Base-by-base conservation (phyloP, 2,797 vertebrate species). In the Pristis pectinata region DNA sequence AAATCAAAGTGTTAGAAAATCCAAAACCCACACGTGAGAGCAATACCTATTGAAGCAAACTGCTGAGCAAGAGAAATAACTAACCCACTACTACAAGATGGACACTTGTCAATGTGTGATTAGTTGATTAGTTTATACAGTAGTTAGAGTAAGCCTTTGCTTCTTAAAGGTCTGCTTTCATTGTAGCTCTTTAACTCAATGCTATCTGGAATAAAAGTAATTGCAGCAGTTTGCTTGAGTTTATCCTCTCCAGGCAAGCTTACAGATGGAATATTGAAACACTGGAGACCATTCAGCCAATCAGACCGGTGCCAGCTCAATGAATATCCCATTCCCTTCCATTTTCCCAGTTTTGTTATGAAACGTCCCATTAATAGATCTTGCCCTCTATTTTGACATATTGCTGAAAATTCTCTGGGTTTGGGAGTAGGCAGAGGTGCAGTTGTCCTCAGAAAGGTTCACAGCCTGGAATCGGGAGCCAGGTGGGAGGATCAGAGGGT, bases 1-100 rank as follows among this genome's bases (percentile, higher is more conserved):
- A 79, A 79, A 79, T 79, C n/a, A 79, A 72, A 79, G 77, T 79
- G 77, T 79, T 79, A 37, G 77, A 79, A 41, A 79, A 19, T 79
- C n/a, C 13, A 37, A 76, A 79, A 79, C 77, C 37, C 77, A 79
- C n/a, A 17, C 77, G 3, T 79, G 77, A 41, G 37, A 41, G 77
- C 13, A 41, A 22, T 79, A 79, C 11, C 15, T n/a, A 11, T 79
- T 79, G 3, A 41, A 79, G 30, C 30, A 79, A 37, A 30, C 77
- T 41, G n/a, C 15, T 79, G 77, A 79, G n/a, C n/a, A 79, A 41
- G 77, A 41, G 11, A 79, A 41, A 3, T 79, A 79, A 15, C 77
- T 6, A 11, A 41, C n/a, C 15, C 77, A 79, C 77, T 37, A 15
- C 77, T 41, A 79, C 77, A 15, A 79, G n/a, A 41, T 79, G 77